Evolutionary conservation across 1,140 invertebrate species (phyloP), one percentile per base, ranked within the genome.

Genomic region (Tetragnatha versicolor): DNA sequence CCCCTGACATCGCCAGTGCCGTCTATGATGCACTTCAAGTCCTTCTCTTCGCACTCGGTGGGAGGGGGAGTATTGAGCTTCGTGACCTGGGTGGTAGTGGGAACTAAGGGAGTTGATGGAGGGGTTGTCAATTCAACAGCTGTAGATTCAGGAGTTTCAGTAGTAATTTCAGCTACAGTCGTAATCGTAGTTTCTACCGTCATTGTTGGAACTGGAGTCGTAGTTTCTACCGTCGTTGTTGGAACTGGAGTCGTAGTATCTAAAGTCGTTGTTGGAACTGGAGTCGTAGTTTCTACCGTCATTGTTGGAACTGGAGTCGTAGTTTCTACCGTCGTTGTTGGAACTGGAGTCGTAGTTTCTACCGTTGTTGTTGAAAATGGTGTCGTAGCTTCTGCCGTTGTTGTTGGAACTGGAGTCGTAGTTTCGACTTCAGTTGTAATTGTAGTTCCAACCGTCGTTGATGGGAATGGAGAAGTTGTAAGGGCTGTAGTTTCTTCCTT

Each of bases 1-100:
- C 33, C 27, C 14, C 10, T 42, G 3, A 77, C 25, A 31, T 77
- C 73, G 7, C 58, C 58, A n/a, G 73, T 77, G n/a, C 55, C 35
- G 10, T 77, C 73, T 9, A 39, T 22, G 12, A 77, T 77, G 22
- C 73, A 77, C 20, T 77, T 61, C 39, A 77, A 7, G 27, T 77
- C 73, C n/a, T 77, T 33, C 55, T 77, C 73, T 39, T 77, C 73
- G 14, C 73, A 77, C 14, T 77, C 73, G 7, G 60, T 76, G 17
- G 42, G 42, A n/a, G 73, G 73, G 0, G 60, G 73, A n/a, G 60
- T 76, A 17, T 63, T 76, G 0, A 35, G 58, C 22, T 76, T 76
- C 0, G 70, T 58, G 7, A 61, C 51, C 49, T 35, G 58, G 7
- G 51, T 58, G n/a, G n/a, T n/a, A n/a, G n/a, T 20, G 14, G 22